Evolutionary conservation across 2,113 vertebrate genomes (phyloP), one percentile per base, ranked within the genome.

Genomic region (Syngnathus typhle): DNA sequence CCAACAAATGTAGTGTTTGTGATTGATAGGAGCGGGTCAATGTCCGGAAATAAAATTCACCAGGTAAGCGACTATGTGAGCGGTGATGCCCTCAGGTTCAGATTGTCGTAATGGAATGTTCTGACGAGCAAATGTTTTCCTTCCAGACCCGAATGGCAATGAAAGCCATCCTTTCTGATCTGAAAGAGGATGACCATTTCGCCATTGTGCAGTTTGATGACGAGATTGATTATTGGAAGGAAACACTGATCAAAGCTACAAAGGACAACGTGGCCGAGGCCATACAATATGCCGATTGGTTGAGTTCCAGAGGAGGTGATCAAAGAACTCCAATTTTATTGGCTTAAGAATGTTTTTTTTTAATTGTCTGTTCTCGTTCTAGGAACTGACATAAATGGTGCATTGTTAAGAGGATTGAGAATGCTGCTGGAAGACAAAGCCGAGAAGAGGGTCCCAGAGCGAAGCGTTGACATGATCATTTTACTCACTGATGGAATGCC

Each of bases 1-100:
- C 85, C 86, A 18, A 91, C 91, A 77, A 91, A 90, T 63, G 85
- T 92, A 19, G 85, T 83, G 41, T 92, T 93, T 89, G 85, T 91
- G n/a, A 91, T 92, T 11, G 92, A 93, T 60, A 71, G 7, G 38
- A 93, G 92, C n/a, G 61, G 47, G 7, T 93, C 92, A 3, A 93
- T 93, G 92, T 0, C 0, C 0, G 88, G 89, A 6, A 70, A 0
- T n/a, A 91, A 91, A 69, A 90, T 93, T 0, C 0, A 0, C 0
- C 92, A 93, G 88, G 92, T 92, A 52, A 71, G 69, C 27, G 2
- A 32, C 27, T 32, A 32, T 32, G 27, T 32, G 27, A 32, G 27
- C 27, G 27, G 2, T 32, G 27, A 32, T 32, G 27, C 27, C 27
- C 27, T 32, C 27, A 32, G 27, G 27, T 3, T 32, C 27, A 54